These are phyloP conservation scores for Mythimna albipuncta DNA, from an alignment of 2,888 invertebrate species.

Conservation along the genomic window DNA sequence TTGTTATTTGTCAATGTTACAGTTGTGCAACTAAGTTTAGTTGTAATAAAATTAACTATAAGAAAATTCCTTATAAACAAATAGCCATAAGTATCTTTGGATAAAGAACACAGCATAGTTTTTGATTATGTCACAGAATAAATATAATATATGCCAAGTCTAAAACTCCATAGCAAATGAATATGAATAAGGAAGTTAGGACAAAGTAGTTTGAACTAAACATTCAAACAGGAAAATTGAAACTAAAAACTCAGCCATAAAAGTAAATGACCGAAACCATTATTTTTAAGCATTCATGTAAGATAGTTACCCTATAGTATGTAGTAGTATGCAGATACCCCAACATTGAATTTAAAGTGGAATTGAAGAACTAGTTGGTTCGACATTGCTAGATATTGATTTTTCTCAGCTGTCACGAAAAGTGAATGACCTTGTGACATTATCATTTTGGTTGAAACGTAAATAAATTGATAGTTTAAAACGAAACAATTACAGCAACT, in stretches of 20 bases:
- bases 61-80: neutral
- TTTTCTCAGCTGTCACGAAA: conserved; percentile 51
- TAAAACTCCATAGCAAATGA: neutral
- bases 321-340: neutral
- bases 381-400: conserved; percentile 39
- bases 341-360: neutral
- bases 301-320: neutral
- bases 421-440: conserved; percentile 51
- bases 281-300: neutral
- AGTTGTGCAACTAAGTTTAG: too few relatives aligned
- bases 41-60: neutral
- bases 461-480: conserved; percentile 4
- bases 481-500: conserved; percentile 1
- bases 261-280: neutral
- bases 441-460: neutral
- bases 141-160: too few relatives aligned
- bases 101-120: neutral
- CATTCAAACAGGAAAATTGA: conserved; percentile 9
- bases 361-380: neutral
- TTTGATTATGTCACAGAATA: conserved; percentile 3
- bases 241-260: neutral
- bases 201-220: neutral
- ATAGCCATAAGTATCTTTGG: neutral
- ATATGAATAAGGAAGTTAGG: neutral
- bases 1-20: too few relatives aligned